Evolutionary conservation across 1,140 invertebrate genomes (phyloP).

Genomic region (Thaumetopoea pityocampa): DNA sequence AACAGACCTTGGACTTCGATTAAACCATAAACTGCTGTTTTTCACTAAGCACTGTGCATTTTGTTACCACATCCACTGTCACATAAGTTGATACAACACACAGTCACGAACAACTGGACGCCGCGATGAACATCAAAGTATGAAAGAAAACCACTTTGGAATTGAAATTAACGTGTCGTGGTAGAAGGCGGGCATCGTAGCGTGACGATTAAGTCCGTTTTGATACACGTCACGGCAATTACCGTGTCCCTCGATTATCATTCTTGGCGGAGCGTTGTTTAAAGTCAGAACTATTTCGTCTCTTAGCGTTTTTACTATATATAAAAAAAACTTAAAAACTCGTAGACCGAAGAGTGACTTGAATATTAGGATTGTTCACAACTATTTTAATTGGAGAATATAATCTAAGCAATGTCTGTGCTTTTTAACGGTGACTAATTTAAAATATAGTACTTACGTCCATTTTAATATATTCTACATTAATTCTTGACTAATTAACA

Average conservation of each 20-base stretch:
- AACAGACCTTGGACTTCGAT: conserved; percentile 49
- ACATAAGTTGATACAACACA: conserved; percentile 27
- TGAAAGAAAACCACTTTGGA: conserved; percentile 21
- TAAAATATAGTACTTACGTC: no score
- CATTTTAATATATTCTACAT: no score
- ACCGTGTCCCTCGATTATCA: conserved; percentile 46
- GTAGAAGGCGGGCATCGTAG: conserved; percentile 45
- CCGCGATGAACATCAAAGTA: conserved; percentile 33
- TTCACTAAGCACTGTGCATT: conserved; percentile 25
- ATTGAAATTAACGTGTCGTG: conserved; percentile 33
- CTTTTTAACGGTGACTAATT: no score
- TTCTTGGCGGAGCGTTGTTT: conserved; percentile 27
- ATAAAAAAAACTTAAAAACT: conserved; percentile 6
- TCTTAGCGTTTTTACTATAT: conserved; percentile 7
- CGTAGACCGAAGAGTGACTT: background rate
- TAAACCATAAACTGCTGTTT: conserved; percentile 23
- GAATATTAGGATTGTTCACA: no score
- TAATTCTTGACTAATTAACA: no score
- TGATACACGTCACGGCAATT: conserved; percentile 49
- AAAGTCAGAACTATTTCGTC: no score
- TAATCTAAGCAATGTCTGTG: no score
- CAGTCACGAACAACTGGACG: conserved; percentile 19
- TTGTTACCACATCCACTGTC: conserved; percentile 32
- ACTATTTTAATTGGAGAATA: no score
- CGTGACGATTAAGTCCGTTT: conserved; percentile 48